Base-by-base conservation (phyloP, 2,888 invertebrate species). In the Acanthopleura granulata region DNA sequence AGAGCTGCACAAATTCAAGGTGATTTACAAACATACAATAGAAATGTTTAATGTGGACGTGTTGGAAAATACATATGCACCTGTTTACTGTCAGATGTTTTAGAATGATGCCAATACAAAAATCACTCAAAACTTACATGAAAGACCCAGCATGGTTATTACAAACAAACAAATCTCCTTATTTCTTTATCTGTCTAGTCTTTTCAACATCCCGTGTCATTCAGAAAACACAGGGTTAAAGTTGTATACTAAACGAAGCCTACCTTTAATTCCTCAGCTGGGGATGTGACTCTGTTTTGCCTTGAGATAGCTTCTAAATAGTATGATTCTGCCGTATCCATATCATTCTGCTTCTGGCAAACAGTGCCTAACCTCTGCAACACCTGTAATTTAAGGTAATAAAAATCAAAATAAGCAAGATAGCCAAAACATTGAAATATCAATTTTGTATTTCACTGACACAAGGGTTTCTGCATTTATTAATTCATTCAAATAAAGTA, bases 241-340 rank as follows among this genome's bases (percentile, higher is more conserved):
- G 40, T 40, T 9, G 9, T 9, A 40, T 40, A 40, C 40, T 9
- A 40, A 40, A 3, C 9, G 40, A 6, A 40, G 40, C 40, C 4
- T 76, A 85, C 84, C 84, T 81, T 81, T 27, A 84, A 75, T 76
- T 82, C 80, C 49, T 85, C 80, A 22, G 74, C 71, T 0, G 83
- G 82, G 14, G 79, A 81, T 18, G 74, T 74, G 0, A 82, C 73
- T 50, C 78, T 78, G 74, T 83, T 83, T 57, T 83, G 82, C 74
- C 85, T 71, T 51, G 66, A 66, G 25, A 84, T 81, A 71, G 84
- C 82, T 72, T 86, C 84, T 16, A 72, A 74, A 75, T 83, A 85
- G 25, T 80, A 80, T 0, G 72, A 69, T 18, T 77, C 75, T 29
- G 84, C 83, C 50, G 78, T 71, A 30, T 80, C 79, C 71, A 82